Conservation (phyloP, 1,140 invertebrate genomes). For the Tetramorium alpestre region DNA sequence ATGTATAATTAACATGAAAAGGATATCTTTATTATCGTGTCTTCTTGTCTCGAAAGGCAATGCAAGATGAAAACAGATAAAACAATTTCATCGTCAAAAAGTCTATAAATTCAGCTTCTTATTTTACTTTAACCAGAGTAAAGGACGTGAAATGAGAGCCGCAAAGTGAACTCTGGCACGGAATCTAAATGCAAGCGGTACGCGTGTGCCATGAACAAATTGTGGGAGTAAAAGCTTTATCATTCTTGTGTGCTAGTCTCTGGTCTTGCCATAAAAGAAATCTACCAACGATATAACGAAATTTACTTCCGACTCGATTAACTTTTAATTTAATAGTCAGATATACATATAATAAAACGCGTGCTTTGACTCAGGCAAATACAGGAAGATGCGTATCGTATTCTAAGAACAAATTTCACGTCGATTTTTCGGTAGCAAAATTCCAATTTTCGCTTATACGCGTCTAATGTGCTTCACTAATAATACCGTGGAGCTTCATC, state of each 20-base stretch:
- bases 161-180: constrained; percentile 39
- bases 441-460: not conserved
- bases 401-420: not conserved
- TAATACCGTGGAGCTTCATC: not conserved
- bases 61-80: not conserved
- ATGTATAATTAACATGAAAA: not conserved
- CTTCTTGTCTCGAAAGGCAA: not conserved
- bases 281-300: constrained; percentile 6
- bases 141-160: constrained; percentile 36
- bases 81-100: not conserved
- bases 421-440: constrained; percentile 30
- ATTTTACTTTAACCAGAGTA: constrained; percentile 7
- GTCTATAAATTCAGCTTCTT: constrained; percentile 3
- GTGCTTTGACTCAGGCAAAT: not conserved
- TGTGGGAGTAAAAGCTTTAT: constrained; percentile 28
- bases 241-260: constrained; percentile 18
- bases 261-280: constrained; percentile 51
- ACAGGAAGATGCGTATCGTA: not conserved
- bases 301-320: constrained; percentile 53
- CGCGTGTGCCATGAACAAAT: constrained; percentile 55
- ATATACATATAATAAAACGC: not conserved
- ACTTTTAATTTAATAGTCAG: constrained; percentile 47
- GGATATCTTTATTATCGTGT: not conserved
- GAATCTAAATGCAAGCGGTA: constrained; percentile 45
- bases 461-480: not conserved